phyloP scores from a whole-genome alignment of 2,113 vertebrate species.

The Larimichthys polyactis region DNA sequence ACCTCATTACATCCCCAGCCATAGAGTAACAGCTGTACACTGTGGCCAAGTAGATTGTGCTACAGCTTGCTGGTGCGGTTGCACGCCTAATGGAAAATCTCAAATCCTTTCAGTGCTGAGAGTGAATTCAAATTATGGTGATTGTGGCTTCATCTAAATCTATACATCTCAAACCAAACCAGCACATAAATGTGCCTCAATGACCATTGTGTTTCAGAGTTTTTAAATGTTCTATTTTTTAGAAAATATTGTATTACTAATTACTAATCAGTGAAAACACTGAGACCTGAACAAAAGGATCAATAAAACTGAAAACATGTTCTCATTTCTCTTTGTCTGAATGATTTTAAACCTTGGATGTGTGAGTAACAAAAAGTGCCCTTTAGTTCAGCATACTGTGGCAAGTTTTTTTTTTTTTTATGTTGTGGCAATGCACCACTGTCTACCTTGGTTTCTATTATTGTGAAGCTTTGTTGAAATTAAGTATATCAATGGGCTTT shows the following conservation, averaged over 20 bases:
- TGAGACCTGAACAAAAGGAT: too few species aligned
- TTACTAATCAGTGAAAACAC: not conserved
- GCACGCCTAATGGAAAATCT: conserved; percentile 58
- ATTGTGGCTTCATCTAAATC: not conserved
- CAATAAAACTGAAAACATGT: too few species aligned
- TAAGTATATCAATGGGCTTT: not conserved
- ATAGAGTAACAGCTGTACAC: conserved; percentile 39
- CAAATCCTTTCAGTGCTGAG: conserved; percentile 32
- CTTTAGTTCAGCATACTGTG: not conserved
- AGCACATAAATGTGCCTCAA: not conserved
- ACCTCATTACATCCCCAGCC: conserved; percentile 48
- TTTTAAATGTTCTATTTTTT: not conserved
- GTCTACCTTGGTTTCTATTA: not conserved
- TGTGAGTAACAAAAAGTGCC: not conserved
- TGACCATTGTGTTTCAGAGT: not conserved
- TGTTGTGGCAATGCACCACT: not conserved
- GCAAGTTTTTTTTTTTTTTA: not conserved
- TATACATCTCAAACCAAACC: conserved; percentile 7
- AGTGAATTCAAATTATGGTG: conserved; percentile 40
- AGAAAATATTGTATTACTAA: not conserved
- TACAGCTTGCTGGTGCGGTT: conserved; percentile 30
- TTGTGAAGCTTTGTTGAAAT: not conserved
- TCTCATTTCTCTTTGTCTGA: not conserved
- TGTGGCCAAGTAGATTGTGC: conserved; percentile 37
- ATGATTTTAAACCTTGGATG: not conserved